phyloP scores from a whole-genome alignment of 2,797 vertebrate genomes.

The Salmo trutta region DNA sequence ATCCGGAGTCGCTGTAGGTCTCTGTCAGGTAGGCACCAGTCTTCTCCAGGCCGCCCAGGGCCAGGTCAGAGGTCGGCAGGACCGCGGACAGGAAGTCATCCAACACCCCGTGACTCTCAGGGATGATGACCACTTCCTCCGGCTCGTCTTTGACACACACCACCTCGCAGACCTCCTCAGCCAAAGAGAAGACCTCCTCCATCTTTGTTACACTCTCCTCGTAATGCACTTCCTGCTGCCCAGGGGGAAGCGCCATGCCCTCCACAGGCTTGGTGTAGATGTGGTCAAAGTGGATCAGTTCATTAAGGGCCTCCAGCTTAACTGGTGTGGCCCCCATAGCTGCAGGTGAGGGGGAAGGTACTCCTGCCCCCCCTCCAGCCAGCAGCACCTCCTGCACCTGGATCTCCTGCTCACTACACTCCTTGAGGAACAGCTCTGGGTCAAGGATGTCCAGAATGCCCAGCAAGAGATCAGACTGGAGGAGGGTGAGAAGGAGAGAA shows the following conservation, averaged over 20 bases:
- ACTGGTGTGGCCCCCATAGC: conserved; percentile 96
- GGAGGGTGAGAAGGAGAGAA: conserved; percentile 13
- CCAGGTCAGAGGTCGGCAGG: conserved; percentile 31
- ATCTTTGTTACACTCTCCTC: conserved; percentile 75
- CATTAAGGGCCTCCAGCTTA: conserved; percentile 99
- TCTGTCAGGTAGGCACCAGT: conserved; percentile 81
- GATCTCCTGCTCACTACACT: conserved; percentile 71
- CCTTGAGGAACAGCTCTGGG: conserved; percentile 90
- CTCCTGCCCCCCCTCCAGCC: conserved; percentile 79
- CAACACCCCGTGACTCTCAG: conserved; percentile 59
- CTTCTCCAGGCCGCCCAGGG: conserved; percentile 69
- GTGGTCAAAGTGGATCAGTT: conserved; percentile 98
- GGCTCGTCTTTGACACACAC: conserved; percentile 86
- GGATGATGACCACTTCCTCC: conserved; percentile 83
- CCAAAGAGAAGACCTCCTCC: conserved; percentile 33
- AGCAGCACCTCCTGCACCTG: conserved; percentile 77
- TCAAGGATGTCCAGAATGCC: conserved; percentile 97
- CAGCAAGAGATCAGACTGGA: conserved; percentile 93
- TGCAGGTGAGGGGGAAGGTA: conserved; percentile 87
- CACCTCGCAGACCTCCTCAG: conserved; percentile 27
- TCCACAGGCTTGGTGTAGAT: conserved; percentile 95
- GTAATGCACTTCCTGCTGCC: conserved; percentile 69
- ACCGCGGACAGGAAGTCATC: conserved; percentile 76
- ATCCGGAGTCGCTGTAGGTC: conserved; percentile 90
- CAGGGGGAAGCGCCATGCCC: conserved; percentile 69